These are phyloP conservation scores for Pipistrellus nathusii DNA, from an alignment of 2,797 vertebrate species.

Conservation along the genomic window DNA sequence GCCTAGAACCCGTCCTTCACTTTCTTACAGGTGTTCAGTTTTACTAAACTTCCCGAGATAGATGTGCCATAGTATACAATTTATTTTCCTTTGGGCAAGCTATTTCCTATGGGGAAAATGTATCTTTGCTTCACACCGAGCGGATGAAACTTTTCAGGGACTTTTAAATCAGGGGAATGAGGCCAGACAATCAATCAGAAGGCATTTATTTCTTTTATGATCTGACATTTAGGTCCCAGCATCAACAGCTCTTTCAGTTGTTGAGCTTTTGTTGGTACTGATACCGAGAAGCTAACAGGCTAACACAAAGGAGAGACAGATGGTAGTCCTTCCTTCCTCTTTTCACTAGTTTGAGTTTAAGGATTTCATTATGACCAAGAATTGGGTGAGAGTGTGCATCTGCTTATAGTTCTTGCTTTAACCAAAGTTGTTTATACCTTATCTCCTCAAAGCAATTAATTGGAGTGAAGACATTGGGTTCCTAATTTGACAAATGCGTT, in stretches of 20 bases:
- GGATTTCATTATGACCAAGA: slow-evolving; percentile 24
- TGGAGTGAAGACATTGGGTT: slow-evolving; percentile 81
- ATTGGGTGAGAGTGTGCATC: slow-evolving; percentile 28
- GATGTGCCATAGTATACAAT: neutral
- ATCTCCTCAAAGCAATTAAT: slow-evolving; percentile 78
- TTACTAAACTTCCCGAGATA: neutral
- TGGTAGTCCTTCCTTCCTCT: slow-evolving; percentile 40
- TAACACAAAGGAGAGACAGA: neutral
- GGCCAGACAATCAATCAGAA: neutral
- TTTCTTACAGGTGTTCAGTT: neutral
- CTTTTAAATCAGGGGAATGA: neutral
- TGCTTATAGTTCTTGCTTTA: neutral
- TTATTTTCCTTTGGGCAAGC: slow-evolving; percentile 64
- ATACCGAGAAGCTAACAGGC: neutral
- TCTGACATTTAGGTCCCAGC: neutral
- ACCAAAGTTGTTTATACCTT: slow-evolving; percentile 32
- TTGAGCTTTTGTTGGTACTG: neutral
- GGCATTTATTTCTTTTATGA: slow-evolving; percentile 8
- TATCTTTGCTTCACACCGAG: neutral
- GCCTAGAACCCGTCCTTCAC: neutral
- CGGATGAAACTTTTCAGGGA: slow-evolving; percentile 6
- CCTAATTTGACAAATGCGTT: slow-evolving; percentile 87
- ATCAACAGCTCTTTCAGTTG: neutral
- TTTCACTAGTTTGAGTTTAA: slow-evolving; percentile 55
- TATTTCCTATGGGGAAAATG: slow-evolving; percentile 15